phyloP scores from a whole-genome alignment of 1,140 invertebrate species.

The Papilio helenus region DNA sequence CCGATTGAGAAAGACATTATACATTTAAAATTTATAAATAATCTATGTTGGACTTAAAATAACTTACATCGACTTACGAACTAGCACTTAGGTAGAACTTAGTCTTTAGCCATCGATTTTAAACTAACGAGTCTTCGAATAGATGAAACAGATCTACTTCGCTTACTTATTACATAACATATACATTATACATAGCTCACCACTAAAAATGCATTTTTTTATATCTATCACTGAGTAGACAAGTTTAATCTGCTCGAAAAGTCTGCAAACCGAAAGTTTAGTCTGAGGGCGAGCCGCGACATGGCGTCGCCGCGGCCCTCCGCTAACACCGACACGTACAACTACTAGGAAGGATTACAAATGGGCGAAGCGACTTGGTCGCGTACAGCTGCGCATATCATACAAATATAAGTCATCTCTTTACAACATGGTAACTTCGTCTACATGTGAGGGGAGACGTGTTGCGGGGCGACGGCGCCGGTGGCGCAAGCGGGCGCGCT shows the following conservation, averaged over 20 bases:
- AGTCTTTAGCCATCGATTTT: slow-evolving; percentile 81
- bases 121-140: slow-evolving; percentile 78
- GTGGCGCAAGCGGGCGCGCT: slow-evolving; percentile 47
- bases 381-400: slow-evolving; percentile 78
- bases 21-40: slow-evolving; percentile 75
- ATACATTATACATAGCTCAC: slow-evolving; percentile 76
- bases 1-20: slow-evolving; percentile 76
- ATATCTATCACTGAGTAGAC: slow-evolving; percentile 81
- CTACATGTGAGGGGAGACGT: slow-evolving; percentile 73
- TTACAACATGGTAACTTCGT: slow-evolving; percentile 80
- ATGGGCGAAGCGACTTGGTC: slow-evolving; percentile 76
- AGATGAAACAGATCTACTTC: slow-evolving; percentile 82
- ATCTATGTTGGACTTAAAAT: slow-evolving; percentile 77
- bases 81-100: slow-evolving; percentile 72
- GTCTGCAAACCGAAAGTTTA: slow-evolving; percentile 75
- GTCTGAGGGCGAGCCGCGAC: slow-evolving; percentile 40
- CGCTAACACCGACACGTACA: slow-evolving; percentile 60
- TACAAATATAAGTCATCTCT: slow-evolving; percentile 78
- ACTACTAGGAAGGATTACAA: slow-evolving; percentile 80
- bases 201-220: slow-evolving; percentile 81
- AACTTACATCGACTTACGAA: slow-evolving; percentile 73
- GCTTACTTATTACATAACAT: slow-evolving; percentile 72
- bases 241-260: slow-evolving; percentile 81
- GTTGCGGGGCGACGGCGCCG: slow-evolving; percentile 55
- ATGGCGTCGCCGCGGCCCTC: slow-evolving; percentile 9